Base-by-base conservation (phyloP, 2,797 vertebrate species). In the Limnodromus scolopaceus region DNA sequence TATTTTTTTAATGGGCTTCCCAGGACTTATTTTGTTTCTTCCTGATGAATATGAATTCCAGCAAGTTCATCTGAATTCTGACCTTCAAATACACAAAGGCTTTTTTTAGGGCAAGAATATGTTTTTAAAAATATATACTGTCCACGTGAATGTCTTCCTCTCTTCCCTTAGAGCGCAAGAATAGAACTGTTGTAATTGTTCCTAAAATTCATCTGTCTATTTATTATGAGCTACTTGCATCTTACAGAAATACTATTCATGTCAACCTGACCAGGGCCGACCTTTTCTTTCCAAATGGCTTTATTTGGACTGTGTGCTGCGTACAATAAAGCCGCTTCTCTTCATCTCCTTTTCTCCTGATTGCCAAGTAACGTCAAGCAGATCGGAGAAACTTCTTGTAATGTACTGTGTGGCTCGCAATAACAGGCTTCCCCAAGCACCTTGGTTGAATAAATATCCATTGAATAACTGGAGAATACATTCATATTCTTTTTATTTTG, bases 401-500 rank as follows among this genome's bases (percentile, higher is more conserved):
- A 65, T 6, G 60, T 32, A 6, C 55, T 6, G 5, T 25, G 76
- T 58, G 72, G 34, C 60, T 90, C 30, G 2, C 46, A 69, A 1
- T 20, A 38, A 85, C 51, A 53, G 75, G 7, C 91, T 66, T 84
- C 70, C 83, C 57, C 32, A 1, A 89, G 87, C 80, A 82, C 27
- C 66, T 49, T 28, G 86, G 36, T 77, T 89, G 90, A 74, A 91
- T 93, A 95, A 95, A 95, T 75, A 95, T 6, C 88, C 77, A 53
- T 17, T 95, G 96, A 91, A 80, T 46, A 82, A 88, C 83, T 38
- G 57, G 14, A 79, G 92, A 94, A 95, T 60, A 69, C 78, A 91
- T 94, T 89, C 70, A 34, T 79, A 87, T 84, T 51, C 87, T 79
- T 93, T 92, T 81, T 94, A 93, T 96, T 96, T 96, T 97, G 95